These are phyloP conservation scores for Drosophila jambulina DNA, from an alignment of 1,140 invertebrate genomes.

Conservation along the genomic window DNA sequence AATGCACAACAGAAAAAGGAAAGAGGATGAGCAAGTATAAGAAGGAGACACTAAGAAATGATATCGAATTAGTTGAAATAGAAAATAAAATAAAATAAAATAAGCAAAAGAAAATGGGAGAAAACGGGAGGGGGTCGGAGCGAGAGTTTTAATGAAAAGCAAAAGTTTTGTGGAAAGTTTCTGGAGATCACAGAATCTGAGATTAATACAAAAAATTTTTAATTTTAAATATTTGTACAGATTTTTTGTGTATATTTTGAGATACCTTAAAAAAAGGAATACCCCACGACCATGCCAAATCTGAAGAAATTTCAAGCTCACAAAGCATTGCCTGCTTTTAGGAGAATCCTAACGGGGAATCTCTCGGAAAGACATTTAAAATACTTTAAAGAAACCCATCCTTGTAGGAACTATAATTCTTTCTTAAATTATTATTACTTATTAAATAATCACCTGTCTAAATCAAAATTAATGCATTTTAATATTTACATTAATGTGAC, in stretches of 20 bases:
- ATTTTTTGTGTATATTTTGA: background rate
- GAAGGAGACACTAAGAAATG: constrained; percentile 61
- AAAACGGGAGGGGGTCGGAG: background rate
- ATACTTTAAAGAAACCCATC: background rate
- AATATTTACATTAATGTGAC: background rate
- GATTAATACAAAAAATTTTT: background rate
- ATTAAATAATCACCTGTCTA: background rate
- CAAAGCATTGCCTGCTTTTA: background rate
- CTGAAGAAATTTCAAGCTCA: background rate
- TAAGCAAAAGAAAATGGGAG: background rate
- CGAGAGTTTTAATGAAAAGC: background rate
- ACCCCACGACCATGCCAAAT: background rate
- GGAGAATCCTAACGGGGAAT: background rate
- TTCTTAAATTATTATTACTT: background rate
- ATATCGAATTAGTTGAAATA: constrained; percentile 81
- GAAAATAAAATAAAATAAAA: constrained; percentile 58
- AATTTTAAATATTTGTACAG: background rate
- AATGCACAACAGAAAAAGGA: constrained; percentile 67
- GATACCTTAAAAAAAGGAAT: background rate
- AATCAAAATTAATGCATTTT: background rate
- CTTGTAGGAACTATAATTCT: background rate
- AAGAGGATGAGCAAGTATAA: constrained; percentile 14
- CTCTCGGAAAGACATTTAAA: background rate
- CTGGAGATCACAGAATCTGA: background rate
- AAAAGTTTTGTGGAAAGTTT: constrained; percentile 13